phyloP scores from a whole-genome alignment of 2,888 invertebrate genomes.

The Pterostichus niger region DNA sequence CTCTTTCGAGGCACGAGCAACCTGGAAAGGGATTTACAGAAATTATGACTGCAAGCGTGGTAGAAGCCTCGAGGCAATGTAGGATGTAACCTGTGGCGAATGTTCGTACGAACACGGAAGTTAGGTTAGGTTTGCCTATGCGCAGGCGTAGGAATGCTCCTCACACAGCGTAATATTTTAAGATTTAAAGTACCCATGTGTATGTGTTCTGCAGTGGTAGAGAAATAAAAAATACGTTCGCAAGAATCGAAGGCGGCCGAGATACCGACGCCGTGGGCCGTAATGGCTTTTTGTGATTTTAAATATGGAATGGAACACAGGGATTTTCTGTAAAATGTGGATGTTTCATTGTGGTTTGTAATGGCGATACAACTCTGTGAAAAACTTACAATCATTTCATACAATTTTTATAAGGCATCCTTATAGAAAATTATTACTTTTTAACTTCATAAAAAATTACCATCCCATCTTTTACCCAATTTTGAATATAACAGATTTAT shows the following conservation, averaged over 20 bases:
- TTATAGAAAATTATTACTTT: too few species aligned
- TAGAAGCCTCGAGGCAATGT: not conserved
- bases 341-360: not conserved
- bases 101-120: not conserved
- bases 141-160: not conserved
- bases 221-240: constrained; percentile 60
- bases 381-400: constrained; percentile 36
- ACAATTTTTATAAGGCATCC: constrained; percentile 8
- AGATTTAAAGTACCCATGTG: constrained; percentile 64
- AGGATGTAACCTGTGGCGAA: constrained; percentile 6
- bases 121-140: constrained; percentile 15
- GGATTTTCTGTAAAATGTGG: constrained; percentile 47
- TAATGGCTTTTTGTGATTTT: constrained; percentile 56
- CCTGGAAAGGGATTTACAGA: constrained; percentile 57
- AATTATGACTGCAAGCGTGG: constrained; percentile 55
- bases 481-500: too few species aligned
- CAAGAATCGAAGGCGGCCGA: constrained; percentile 54
- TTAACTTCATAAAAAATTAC: too few species aligned
- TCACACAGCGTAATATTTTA: constrained; percentile 57
- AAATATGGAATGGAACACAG: constrained; percentile 50
- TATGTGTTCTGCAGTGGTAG: constrained; percentile 48
- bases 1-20: constrained; percentile 53
- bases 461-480: too few species aligned
- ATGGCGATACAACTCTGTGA: not conserved
- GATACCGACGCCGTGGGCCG: constrained; percentile 29